Conservation (phyloP, 2,797 vertebrate species). For the Anisognathus igniventris region DNA sequence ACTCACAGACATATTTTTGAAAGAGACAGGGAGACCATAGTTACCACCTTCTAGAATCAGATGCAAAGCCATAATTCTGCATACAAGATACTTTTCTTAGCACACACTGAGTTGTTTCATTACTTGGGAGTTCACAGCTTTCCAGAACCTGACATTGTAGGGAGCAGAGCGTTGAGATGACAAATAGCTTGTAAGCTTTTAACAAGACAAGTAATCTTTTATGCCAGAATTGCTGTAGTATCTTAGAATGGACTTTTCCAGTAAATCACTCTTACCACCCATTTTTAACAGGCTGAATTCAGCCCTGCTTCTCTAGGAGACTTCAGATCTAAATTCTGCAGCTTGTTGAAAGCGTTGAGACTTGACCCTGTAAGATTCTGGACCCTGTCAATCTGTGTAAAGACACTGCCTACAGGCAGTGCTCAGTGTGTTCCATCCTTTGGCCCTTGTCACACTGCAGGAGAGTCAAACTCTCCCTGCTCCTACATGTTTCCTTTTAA, state of each 20-base stretch:
- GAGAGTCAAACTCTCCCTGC: neutral
- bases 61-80: neutral
- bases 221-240: neutral
- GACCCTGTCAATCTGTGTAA: neutral
- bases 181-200: slow-evolving; percentile 36
- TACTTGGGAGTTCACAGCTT: neutral
- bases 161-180: neutral
- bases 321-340: neutral
- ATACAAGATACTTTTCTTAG: neutral
- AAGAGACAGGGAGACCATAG: neutral
- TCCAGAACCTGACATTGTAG: neutral
- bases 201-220: slow-evolving; percentile 27
- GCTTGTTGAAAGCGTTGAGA: neutral
- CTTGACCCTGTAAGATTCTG: neutral
- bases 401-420: neutral
- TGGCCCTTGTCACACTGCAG: neutral
- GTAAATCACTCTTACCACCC: neutral
- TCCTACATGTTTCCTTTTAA: neutral
- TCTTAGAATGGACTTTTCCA: neutral
- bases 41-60: neutral
- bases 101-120: slow-evolving; percentile 7
- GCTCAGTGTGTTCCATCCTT: neutral
- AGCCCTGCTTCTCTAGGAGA: neutral
- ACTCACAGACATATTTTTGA: neutral
- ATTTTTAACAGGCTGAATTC: neutral